These are phyloP conservation scores for Polyergus mexicanus DNA, from an alignment of 1,140 invertebrate species.

Conservation along the genomic window DNA sequence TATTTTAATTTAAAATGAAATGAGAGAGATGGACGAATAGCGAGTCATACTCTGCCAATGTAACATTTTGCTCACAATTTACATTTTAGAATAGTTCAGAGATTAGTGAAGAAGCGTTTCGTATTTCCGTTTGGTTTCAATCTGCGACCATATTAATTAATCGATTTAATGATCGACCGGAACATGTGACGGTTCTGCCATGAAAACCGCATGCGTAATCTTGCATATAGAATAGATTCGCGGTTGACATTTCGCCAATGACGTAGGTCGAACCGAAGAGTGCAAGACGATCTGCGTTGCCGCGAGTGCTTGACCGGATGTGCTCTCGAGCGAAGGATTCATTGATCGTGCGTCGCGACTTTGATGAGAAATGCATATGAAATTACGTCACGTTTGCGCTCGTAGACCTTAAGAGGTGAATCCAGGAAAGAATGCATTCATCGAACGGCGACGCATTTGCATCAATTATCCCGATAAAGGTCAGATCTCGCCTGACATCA, in stretches of 20 bases:
- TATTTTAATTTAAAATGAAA: slow-evolving; percentile 32
- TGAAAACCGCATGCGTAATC: slow-evolving; percentile 8
- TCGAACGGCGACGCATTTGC: slow-evolving; percentile 51
- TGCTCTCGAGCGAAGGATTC: background rate
- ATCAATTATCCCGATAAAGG: slow-evolving; percentile 60
- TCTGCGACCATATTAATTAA: slow-evolving; percentile 22
- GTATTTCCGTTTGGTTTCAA: background rate
- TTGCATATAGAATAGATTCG: slow-evolving; percentile 5
- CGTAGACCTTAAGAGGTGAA: slow-evolving; percentile 27
- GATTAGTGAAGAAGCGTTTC: background rate
- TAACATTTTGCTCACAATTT: slow-evolving; percentile 18
- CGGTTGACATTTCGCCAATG: slow-evolving; percentile 27
- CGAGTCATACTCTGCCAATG: background rate
- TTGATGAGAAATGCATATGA: slow-evolving; percentile 16
- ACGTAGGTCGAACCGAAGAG: background rate
- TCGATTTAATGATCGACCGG: slow-evolving; percentile 30
- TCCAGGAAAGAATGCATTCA: slow-evolving; percentile 33
- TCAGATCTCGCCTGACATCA: slow-evolving; percentile 54
- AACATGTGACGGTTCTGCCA: slow-evolving; percentile 30
- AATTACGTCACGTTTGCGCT: slow-evolving; percentile 28
- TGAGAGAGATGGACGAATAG: background rate
- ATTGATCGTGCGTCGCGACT: background rate
- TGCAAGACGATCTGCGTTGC: background rate
- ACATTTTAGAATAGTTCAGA: background rate
- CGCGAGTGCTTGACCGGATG: background rate